phyloP scores from a whole-genome alignment of 2,888 invertebrate genomes.

The Cosmopolites sordidus region DNA sequence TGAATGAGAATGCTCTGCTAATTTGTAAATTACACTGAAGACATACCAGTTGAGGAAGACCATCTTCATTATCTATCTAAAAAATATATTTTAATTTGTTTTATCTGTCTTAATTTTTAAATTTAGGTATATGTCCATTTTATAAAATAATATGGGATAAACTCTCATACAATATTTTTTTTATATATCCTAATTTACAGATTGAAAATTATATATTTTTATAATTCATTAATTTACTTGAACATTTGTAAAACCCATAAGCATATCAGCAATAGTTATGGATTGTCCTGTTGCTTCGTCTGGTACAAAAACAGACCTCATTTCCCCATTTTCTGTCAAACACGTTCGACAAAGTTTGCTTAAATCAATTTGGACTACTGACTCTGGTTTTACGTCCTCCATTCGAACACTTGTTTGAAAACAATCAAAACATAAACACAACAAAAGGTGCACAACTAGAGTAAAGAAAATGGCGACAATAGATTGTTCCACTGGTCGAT shows the following conservation, averaged over 20 bases:
- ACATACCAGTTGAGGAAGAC: conserved; percentile 49
- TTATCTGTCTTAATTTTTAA: too few species aligned
- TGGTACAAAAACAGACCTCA: conserved; percentile 49
- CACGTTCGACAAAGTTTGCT: conserved; percentile 51
- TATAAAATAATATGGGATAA: too few species aligned
- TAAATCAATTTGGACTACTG: conserved; percentile 43
- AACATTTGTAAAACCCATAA: conserved; percentile 47
- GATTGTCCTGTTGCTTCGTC: conserved; percentile 46
- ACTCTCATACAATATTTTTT: too few species aligned
- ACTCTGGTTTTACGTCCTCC: conserved; percentile 44
- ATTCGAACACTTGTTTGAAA: conserved; percentile 8
- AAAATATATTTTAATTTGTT: too few species aligned
- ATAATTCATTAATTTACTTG: conserved; percentile 38
- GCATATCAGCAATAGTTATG: conserved; percentile 49
- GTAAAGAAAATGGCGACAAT: conserved; percentile 46
- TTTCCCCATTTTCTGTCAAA: conserved; percentile 48
- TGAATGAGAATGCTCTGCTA: conserved; percentile 49
- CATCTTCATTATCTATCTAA: conserved; percentile 48
- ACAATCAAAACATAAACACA: conserved; percentile 39
- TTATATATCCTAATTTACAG: too few species aligned
- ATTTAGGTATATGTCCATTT: too few species aligned
- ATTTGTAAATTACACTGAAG: conserved; percentile 50
- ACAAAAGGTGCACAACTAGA: conserved; percentile 42
- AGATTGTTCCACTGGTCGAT: conserved; percentile 51
- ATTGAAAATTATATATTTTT: not conserved